A percentile compares a stretch with the other conserved stretches of the same genome.
phyloP scores from a whole-genome alignment of 2,888 invertebrate species.

The Macroteleia sp. region DNA sequence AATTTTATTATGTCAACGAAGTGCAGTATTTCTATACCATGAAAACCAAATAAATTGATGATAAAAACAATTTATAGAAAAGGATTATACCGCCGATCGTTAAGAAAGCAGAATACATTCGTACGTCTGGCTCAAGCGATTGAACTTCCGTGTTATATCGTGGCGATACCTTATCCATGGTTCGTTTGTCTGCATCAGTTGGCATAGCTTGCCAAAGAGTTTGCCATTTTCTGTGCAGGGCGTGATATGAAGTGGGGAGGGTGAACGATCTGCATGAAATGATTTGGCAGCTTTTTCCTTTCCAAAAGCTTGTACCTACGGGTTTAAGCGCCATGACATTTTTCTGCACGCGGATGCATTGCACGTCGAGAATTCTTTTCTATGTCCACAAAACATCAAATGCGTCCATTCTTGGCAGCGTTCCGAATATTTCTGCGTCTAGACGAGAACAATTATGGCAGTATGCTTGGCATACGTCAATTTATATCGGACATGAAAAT shows the following conservation, averaged over 20 bases:
- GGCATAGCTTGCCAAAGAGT: constrained; percentile 67
- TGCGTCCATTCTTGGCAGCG: constrained; percentile 66
- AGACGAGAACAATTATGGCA: constrained; percentile 66
- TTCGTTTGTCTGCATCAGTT: constrained; percentile 66
- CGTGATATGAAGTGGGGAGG: constrained; percentile 60
- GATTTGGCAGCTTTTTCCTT: constrained; percentile 67
- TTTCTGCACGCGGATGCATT: constrained; percentile 64
- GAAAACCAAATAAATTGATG: constrained; percentile 32
- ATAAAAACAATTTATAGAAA: constrained; percentile 45
- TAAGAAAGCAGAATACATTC: constrained; percentile 61
- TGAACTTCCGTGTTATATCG: constrained; percentile 65
- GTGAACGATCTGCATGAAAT: constrained; percentile 65
- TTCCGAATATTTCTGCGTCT: constrained; percentile 67
- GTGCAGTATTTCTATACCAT: constrained; percentile 7
- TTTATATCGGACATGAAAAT: constrained; percentile 62
- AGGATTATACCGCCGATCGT: constrained; percentile 47
- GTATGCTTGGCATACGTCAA: constrained; percentile 66
- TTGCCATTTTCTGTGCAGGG: constrained; percentile 70
- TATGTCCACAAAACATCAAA: constrained; percentile 67
- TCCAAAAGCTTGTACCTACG: constrained; percentile 50
- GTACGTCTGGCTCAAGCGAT: constrained; percentile 64
- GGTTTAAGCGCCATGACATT: constrained; percentile 59
- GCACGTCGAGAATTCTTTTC: constrained; percentile 66
- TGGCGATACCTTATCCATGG: constrained; percentile 62
- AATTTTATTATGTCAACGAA: too few species aligned